Conservation (phyloP, 1,140 invertebrate species). For the Eriocheir sinensis region DNA sequence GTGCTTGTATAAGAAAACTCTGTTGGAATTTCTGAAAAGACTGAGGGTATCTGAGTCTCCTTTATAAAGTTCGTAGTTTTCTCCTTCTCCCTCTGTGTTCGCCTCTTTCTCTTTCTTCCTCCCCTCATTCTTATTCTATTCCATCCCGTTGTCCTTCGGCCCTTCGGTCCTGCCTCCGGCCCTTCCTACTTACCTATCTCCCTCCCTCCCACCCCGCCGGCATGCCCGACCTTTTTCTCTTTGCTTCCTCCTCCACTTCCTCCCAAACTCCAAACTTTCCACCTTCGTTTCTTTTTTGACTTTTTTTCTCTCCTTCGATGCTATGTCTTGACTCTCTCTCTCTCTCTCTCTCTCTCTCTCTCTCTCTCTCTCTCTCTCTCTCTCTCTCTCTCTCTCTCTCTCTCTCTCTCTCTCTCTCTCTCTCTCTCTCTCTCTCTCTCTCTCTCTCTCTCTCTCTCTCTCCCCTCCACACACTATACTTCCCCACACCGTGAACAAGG, state of each 20-base stretch:
- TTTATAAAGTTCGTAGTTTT: too few species aligned
- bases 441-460: conserved; percentile 12
- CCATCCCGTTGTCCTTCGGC: too few species aligned
- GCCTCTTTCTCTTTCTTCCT: too few species aligned
- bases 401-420: conserved; percentile 13
- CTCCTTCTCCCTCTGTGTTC: background rate
- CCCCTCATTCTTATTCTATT: too few species aligned
- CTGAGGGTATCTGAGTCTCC: too few species aligned
- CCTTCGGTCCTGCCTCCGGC: too few species aligned
- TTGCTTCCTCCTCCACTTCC: background rate
- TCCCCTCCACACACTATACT: background rate
- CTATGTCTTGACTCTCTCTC: background rate
- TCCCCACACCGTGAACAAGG: background rate
- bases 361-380: background rate
- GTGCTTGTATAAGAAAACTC: too few species aligned
- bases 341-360: background rate
- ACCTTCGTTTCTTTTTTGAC: too few species aligned
- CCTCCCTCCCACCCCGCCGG: background rate
- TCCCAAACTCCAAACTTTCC: too few species aligned
- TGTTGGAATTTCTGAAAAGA: too few species aligned
- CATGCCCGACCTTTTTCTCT: background rate
- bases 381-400: background rate
- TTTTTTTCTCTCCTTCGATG: too few species aligned
- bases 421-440: conserved; percentile 20
- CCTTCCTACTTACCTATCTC: background rate